Percentiles rank a stretch among this genome's conserved stretches.
phyloP scores from a whole-genome alignment of 2,888 invertebrate species.

The Adineta ricciae region DNA sequence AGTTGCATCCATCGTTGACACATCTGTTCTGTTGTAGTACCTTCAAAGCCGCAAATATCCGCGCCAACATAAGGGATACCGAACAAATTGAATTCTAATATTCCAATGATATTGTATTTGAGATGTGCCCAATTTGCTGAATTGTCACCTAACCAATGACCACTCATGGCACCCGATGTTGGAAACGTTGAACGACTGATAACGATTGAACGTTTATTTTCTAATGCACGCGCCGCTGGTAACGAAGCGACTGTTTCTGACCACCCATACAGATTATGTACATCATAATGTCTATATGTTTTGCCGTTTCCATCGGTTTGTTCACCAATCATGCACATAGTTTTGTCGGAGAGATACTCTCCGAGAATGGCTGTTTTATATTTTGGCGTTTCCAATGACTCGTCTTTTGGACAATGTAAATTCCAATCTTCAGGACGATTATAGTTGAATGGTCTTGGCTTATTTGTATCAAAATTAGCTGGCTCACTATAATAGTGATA shows the following conservation, averaged over 20 bases:
- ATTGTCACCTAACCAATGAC: constrained; percentile 76
- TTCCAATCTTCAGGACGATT: constrained; percentile 40
- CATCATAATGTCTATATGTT: constrained; percentile 59
- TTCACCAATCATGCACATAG: constrained; percentile 10
- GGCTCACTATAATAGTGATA: constrained; percentile 51
- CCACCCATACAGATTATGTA: constrained; percentile 69
- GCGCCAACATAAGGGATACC: constrained; percentile 42
- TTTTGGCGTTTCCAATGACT: constrained; percentile 37
- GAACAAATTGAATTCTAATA: constrained; percentile 45
- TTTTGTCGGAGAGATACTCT: not conserved
- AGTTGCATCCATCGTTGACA: constrained; percentile 37
- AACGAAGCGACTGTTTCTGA: constrained; percentile 66
- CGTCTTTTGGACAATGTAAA: constrained; percentile 41
- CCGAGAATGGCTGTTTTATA: not conserved
- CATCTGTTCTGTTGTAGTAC: constrained; percentile 34
- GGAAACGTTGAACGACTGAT: constrained; percentile 47
- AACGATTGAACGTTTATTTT: constrained; percentile 47
- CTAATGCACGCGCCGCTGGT: constrained; percentile 43
- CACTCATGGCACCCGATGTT: constrained; percentile 45
- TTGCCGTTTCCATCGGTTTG: not conserved
- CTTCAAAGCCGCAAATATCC: not conserved
- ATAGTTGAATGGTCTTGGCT: constrained; percentile 31
- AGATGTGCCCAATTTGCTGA: constrained; percentile 59
- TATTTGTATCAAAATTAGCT: constrained; percentile 39
- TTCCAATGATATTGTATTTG: constrained; percentile 36